Evolutionary conservation across 2,888 invertebrate species (phyloP).

Genomic region (Ashinkailepas kermadecensis): DNA sequence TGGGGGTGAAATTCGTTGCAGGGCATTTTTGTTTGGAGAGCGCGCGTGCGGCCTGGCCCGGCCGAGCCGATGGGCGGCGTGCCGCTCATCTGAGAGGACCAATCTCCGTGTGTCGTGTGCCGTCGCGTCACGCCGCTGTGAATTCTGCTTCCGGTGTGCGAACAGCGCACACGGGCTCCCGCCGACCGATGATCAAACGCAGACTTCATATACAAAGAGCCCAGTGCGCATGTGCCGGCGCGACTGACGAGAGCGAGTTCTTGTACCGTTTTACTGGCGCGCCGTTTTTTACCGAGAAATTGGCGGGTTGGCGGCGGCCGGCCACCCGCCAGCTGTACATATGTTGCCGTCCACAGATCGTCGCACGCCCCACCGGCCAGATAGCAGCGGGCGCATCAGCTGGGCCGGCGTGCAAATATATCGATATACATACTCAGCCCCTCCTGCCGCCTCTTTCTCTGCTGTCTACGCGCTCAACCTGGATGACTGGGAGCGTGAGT

Average conservation of each 20-base stretch:
- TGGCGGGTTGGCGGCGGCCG: neutral
- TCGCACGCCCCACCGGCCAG: neutral
- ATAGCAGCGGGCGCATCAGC: neutral
- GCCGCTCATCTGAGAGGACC: neutral
- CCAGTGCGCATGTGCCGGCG: too few species aligned
- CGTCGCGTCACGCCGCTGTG: neutral
- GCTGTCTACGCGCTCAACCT: neutral
- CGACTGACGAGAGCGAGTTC: too few species aligned
- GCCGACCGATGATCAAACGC: conserved; percentile 1
- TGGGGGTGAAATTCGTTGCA: neutral
- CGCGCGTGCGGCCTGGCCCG: neutral
- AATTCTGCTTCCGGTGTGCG: neutral
- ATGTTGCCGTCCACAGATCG: neutral
- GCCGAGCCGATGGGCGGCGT: neutral
- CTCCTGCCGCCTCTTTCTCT: conserved; percentile 5
- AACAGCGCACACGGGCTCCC: too few species aligned
- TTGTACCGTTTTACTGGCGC: too few species aligned
- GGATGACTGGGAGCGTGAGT: neutral
- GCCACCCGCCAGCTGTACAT: neutral
- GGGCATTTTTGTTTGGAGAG: neutral
- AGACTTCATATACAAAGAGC: neutral
- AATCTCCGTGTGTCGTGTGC: neutral
- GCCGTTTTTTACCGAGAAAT: too few species aligned
- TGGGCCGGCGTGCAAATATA: neutral
- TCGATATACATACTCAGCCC: neutral